These are phyloP conservation scores for Podarcis cretensis DNA, from an alignment of 2,113 vertebrate species.

Conservation along the genomic window DNA sequence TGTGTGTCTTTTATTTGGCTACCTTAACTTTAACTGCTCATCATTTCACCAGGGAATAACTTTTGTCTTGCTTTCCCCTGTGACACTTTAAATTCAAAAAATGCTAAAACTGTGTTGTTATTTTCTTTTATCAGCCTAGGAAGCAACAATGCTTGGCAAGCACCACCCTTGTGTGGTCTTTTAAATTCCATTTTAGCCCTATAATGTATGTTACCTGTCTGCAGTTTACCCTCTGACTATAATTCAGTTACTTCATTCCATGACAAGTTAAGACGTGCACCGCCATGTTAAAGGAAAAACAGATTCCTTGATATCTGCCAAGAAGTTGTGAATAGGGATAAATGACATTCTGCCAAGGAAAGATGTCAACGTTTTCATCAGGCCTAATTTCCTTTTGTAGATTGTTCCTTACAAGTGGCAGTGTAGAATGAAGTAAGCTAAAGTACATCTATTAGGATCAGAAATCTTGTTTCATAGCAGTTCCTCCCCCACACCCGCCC, in stretches of 20 bases:
- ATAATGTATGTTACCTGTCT: neutral
- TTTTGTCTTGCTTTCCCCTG: neutral
- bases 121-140: neutral
- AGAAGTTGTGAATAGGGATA: neutral
- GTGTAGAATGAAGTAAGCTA: neutral
- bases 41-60: neutral
- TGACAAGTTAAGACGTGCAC: neutral
- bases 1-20: neutral
- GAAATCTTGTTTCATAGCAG: too few species aligned
- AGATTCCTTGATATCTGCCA: neutral
- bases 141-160: neutral
- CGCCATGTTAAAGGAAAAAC: neutral
- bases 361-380: neutral
- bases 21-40: neutral
- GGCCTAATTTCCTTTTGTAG: neutral
- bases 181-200: neutral
- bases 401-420: neutral
- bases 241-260: neutral
- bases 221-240: neutral
- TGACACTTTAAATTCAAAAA: neutral
- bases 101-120: neutral
- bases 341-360: neutral
- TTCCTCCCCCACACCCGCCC: too few species aligned
- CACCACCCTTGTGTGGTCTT: neutral
- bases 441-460: neutral